phyloP scores from a whole-genome alignment of 2,113 vertebrate species.

The Guaruba guarouba region DNA sequence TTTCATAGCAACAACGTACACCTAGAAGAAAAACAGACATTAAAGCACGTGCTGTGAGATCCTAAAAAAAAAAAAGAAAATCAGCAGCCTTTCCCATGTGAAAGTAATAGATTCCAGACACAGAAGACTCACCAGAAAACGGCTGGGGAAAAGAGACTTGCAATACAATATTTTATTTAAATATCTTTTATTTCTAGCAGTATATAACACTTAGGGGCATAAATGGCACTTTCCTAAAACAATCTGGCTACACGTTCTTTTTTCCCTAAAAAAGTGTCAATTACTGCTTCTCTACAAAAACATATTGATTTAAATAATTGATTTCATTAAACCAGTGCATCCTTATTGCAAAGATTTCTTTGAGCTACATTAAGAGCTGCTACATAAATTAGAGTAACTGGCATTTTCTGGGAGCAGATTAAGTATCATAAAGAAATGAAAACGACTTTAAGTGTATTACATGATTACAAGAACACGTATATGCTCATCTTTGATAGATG shows the following conservation, averaged over 20 bases:
- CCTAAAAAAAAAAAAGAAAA: background rate
- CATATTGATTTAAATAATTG: background rate
- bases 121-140: background rate
- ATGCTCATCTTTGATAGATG: background rate
- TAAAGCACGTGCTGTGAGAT: background rate
- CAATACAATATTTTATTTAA: background rate
- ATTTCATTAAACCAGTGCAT: background rate
- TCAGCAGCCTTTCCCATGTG: background rate
- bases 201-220: background rate
- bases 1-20: constrained; percentile 97
- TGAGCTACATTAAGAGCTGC: background rate
- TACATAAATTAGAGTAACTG: background rate
- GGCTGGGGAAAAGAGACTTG: background rate
- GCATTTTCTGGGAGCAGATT: background rate
- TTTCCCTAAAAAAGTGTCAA: background rate
- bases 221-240: background rate
- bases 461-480: background rate
- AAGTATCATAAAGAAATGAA: background rate
- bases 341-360: background rate
- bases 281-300: background rate
- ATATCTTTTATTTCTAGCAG: background rate
- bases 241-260: background rate
- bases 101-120: background rate
- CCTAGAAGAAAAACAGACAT: constrained; percentile 73
- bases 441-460: background rate